phyloP scores from a whole-genome alignment of 2,113 vertebrate species.

The Aspiorhynchus laticeps region DNA sequence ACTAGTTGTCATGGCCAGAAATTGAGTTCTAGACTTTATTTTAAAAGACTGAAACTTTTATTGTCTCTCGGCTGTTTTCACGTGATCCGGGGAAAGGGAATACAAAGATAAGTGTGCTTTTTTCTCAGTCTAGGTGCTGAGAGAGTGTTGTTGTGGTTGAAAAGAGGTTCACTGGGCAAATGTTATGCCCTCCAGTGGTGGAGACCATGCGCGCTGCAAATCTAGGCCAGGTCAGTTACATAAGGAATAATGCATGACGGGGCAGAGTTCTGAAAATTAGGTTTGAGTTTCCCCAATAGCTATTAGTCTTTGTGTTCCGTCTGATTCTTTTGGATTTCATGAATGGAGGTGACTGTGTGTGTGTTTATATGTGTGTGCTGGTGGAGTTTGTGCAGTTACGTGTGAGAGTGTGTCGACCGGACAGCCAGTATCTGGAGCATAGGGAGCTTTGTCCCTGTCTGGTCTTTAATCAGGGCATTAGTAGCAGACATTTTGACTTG shows the following conservation, averaged over 20 bases:
- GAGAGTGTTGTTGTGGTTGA: constrained; percentile 23
- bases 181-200: constrained; percentile 55
- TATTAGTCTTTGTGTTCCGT: background rate
- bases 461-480: constrained; percentile 51
- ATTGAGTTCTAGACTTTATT: background rate
- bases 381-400: constrained; percentile 9
- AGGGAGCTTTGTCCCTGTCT: constrained; percentile 51
- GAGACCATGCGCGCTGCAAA: constrained; percentile 50
- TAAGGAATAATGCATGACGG: constrained; percentile 58
- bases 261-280: constrained; percentile 18
- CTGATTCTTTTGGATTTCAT: background rate
- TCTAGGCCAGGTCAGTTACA: constrained; percentile 72
- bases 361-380: background rate
- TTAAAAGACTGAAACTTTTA: background rate
- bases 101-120: background rate
- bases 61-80: constrained; percentile 11
- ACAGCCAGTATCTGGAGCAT: constrained; percentile 48
- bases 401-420: constrained; percentile 5
- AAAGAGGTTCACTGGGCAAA: constrained; percentile 72
- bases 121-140: constrained; percentile 23
- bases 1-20: background rate
- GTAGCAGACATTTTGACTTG: constrained; percentile 47
- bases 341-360: background rate
- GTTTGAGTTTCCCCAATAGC: constrained; percentile 1
- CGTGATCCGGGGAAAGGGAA: background rate